phyloP scores from a whole-genome alignment of 2,113 vertebrate genomes.

The Pogonocichla stellata region DNA sequence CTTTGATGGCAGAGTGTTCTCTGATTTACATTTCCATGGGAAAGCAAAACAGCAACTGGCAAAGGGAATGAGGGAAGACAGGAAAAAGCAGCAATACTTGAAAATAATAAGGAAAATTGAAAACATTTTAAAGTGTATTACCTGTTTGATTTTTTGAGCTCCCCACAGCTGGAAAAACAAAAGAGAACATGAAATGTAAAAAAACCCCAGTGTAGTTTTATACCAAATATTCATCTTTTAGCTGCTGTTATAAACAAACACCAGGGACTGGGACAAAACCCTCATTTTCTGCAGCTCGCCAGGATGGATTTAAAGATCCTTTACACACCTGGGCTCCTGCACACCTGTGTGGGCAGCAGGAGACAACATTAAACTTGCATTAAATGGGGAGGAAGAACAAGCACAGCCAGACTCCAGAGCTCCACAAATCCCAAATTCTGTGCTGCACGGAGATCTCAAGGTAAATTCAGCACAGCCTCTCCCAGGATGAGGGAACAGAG shows the following conservation, averaged over 20 bases:
- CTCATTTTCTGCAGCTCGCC: neutral
- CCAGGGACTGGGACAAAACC: neutral
- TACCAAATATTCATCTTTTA: neutral
- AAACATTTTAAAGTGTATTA: constrained; percentile 14
- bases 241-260: neutral
- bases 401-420: neutral
- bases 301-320: neutral
- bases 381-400: neutral
- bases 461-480: neutral
- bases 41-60: constrained; percentile 45
- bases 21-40: constrained; percentile 17
- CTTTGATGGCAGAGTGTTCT: neutral
- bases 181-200: neutral
- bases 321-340: neutral
- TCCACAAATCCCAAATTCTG: neutral
- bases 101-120: neutral
- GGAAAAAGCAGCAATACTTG: neutral
- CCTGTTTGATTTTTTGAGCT: constrained; percentile 95
- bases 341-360: fast-evolving
- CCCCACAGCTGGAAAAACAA: constrained; percentile 83
- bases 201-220: neutral
- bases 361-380: neutral
- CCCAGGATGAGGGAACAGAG: neutral
- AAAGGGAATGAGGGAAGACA: neutral
- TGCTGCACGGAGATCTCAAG: neutral